These are phyloP conservation scores for Dryobates pubescens DNA, from an alignment of 2,797 vertebrate species.

Conservation along the genomic window DNA sequence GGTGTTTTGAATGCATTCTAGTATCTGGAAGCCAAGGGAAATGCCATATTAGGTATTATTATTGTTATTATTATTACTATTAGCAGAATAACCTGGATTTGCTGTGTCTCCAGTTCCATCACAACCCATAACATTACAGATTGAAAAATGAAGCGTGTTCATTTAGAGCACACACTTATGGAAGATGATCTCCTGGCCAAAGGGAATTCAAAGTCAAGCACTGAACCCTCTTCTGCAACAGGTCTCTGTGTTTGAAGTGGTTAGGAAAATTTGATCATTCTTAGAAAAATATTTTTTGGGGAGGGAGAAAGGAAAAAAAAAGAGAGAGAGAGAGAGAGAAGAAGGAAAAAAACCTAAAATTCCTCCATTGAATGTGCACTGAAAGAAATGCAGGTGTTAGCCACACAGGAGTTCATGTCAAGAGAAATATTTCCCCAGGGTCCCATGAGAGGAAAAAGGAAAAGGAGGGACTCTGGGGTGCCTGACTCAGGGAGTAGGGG, in stretches of 20 bases:
- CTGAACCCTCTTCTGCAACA: background rate
- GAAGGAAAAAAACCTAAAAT: background rate
- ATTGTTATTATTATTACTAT: too few species aligned
- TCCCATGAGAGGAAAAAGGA: conserved; percentile 74
- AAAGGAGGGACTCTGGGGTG: conserved; percentile 37
- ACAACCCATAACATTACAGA: background rate
- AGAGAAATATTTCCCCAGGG: conserved; percentile 74
- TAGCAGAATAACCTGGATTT: background rate
- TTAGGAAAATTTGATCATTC: conserved; percentile 33
- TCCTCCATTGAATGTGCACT: conserved; percentile 14
- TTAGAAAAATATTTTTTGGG: conserved; percentile 66
- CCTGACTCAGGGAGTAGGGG: conserved; percentile 55
- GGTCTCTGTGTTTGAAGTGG: conserved; percentile 9
- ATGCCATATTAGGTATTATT: background rate
- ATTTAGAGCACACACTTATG: background rate
- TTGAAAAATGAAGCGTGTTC: background rate
- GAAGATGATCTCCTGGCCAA: background rate
- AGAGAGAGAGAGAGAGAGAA: background rate
- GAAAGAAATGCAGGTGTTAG: conserved; percentile 73
- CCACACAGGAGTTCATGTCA: conserved; percentile 58
- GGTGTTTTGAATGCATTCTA: background rate
- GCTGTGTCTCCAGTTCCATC: background rate
- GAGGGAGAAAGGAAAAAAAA: background rate
- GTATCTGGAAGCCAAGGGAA: background rate
- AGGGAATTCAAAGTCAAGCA: background rate